These are phyloP conservation scores for Procambarus clarkii DNA, from an alignment of 1,140 invertebrate genomes.

Conservation along the genomic window DNA sequence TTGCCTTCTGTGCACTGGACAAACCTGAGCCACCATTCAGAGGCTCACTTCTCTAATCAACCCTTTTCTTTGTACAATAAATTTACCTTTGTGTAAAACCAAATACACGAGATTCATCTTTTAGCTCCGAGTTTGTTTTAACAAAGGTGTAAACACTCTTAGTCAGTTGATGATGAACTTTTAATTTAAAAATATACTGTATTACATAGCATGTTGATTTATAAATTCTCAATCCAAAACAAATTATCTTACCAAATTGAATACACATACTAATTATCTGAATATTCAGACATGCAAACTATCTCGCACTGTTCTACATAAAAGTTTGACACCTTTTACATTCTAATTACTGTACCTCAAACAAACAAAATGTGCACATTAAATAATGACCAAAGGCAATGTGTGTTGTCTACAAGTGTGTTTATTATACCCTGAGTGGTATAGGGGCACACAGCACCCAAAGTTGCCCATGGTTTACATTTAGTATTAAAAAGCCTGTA, in stretches of 20 bases:
- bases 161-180: not conserved
- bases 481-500: slow-evolving; percentile 18
- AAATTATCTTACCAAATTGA: too few species aligned
- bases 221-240: too few species aligned
- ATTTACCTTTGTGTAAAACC: not conserved
- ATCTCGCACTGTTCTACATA: slow-evolving; percentile 3
- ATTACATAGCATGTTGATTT: not conserved
- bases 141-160: not conserved
- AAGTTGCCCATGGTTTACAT: not conserved
- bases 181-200: not conserved
- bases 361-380: slow-evolving; percentile 27
- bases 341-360: slow-evolving; percentile 2
- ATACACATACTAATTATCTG: too few species aligned
- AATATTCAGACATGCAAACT: not conserved
- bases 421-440: slow-evolving; percentile 67
- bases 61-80: slow-evolving; percentile 6
- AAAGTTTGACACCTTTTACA: not conserved
- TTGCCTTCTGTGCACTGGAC: not conserved
- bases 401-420: slow-evolving; percentile 62
- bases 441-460: slow-evolving; percentile 51
- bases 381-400: slow-evolving; percentile 54
- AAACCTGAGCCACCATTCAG: not conserved
- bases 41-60: not conserved
- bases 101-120: not conserved
- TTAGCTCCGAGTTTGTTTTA: not conserved